Percentiles rank a stretch among this genome's conserved stretches.
These are phyloP conservation scores for Druceiella hillmani DNA, from an alignment of 2,888 invertebrate genomes.

Conservation along the genomic window DNA sequence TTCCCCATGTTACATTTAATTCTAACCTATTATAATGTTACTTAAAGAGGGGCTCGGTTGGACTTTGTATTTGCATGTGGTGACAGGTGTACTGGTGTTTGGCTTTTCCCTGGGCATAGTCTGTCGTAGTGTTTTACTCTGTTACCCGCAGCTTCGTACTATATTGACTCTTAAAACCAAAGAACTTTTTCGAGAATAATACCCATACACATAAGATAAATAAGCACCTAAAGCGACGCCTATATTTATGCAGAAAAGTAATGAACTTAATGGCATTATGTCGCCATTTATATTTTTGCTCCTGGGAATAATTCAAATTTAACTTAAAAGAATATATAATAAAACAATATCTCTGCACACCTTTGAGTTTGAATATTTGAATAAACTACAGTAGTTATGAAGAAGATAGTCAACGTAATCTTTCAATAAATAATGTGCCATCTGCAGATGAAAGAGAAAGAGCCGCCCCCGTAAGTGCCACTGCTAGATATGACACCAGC, in stretches of 20 bases:
- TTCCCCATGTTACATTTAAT: slow-evolving; percentile 21
- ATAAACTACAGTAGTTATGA: too few relatives aligned
- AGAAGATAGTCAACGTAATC: too few relatives aligned
- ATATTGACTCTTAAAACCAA: slow-evolving; percentile 88
- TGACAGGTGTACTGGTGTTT: slow-evolving; percentile 75
- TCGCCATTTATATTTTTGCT: too few relatives aligned
- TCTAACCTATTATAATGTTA: slow-evolving; percentile 7
- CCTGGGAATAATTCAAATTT: too few relatives aligned
- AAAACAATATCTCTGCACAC: too few relatives aligned
- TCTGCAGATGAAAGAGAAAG: slow-evolving; percentile 69
- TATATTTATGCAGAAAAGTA: too few relatives aligned
- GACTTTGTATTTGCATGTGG: slow-evolving; percentile 81
- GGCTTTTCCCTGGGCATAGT: slow-evolving; percentile 84
- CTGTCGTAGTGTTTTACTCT: slow-evolving; percentile 84
- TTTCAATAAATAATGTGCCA: too few relatives aligned
- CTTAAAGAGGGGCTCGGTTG: slow-evolving; percentile 72
- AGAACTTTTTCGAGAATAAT: slow-evolving; percentile 64
- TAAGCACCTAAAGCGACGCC: too few relatives aligned
- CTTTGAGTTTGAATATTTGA: too few relatives aligned
- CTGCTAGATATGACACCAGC: slow-evolving; percentile 87
- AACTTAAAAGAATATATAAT: too few relatives aligned
- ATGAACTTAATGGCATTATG: too few relatives aligned
- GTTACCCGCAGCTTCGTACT: slow-evolving; percentile 85
- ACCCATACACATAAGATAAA: too few relatives aligned
- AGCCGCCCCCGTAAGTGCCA: slow-evolving; percentile 66